Base-by-base conservation (phyloP, 2,888 invertebrate genomes). In the Hyposoter dolosus region DNA sequence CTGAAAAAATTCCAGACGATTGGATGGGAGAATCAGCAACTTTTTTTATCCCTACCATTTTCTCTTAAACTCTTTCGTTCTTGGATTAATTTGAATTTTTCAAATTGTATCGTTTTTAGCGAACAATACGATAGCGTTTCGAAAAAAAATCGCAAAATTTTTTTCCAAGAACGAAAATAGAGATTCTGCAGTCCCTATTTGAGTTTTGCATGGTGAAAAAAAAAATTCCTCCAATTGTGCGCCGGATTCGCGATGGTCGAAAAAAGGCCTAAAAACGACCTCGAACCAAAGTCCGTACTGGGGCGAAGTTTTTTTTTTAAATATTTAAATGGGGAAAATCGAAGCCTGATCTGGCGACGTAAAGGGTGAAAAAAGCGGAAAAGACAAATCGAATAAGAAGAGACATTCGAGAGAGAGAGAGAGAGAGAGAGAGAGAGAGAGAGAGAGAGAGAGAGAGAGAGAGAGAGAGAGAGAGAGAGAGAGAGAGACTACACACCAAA, bases 31-130 rank as follows among this genome's bases (percentile, higher is more conserved):
- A 43, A 19, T 66, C 32, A n/a, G n/a, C n/a, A n/a, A 71, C 69
- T 71, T 71, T 47, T 71, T 47, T 47, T 47, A 71, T 15, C 28
- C 69, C 5, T 71, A 71, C 23, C 32, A 71, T 15, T 71, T 71
- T 71, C 23, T 35, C 35, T 35, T 4, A 35, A 2, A 35, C 35
- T 4, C 35, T 35, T 3, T 35, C 3, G 35, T 3, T 71, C 47
- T 71, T 71, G 28, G 19, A 23, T 47, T 78, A 68, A 19, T 50
- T 53, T 15, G 40, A 15, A 56, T 68, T 65, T 68, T 10, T 47
- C 69, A 71, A 66, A 35, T 68, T 68, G 12, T 17, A 53, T 50
- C 35, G 15, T 35, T 68, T 71, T 71, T 28, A 47, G 69, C 69
- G 4, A 69, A 69, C 47, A 69, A 69, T 47, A 5, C n/a, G 45